Percentiles rank a stretch among this genome's conserved stretches.
Conservation (phyloP, 2,888 invertebrate species). For the Papilio protenor region DNA sequence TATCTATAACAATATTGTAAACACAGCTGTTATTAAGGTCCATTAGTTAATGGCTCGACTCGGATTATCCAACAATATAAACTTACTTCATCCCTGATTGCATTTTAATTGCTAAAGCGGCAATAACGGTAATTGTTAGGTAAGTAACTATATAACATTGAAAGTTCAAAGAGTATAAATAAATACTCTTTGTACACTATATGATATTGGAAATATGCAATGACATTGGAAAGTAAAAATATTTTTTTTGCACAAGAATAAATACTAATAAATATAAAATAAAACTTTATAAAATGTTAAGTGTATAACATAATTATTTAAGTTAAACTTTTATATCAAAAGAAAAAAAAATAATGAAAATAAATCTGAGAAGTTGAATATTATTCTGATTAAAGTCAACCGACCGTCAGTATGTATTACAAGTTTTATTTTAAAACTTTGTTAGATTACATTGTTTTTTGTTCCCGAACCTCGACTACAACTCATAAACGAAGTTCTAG, state of each 20-base stretch:
- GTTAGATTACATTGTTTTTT: slow-evolving; percentile 9
- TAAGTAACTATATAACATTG: too few species aligned
- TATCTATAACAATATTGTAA: slow-evolving; percentile 12
- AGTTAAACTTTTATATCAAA: neutral
- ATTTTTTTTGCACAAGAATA: too few species aligned
- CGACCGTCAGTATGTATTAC: neutral
- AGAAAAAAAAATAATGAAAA: neutral
- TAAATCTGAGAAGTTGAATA: neutral
- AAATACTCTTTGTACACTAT: too few species aligned
- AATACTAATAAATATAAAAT: too few species aligned
- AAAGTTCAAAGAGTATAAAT: too few species aligned
- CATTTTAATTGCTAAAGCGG: slow-evolving; percentile 33
- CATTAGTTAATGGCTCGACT: slow-evolving; percentile 34
- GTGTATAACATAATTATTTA: too few species aligned
- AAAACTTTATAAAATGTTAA: too few species aligned
- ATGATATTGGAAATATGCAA: too few species aligned
- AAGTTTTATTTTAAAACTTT: slow-evolving; percentile 18
- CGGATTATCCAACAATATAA: slow-evolving; percentile 34
- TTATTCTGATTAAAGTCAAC: slow-evolving; percentile 17
- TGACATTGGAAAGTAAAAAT: too few species aligned
- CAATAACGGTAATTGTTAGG: slow-evolving; percentile 18
- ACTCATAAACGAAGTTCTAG: slow-evolving; percentile 10
- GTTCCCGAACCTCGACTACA: slow-evolving; percentile 8
- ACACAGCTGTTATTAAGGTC: slow-evolving; percentile 20
- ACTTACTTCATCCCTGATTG: slow-evolving; percentile 34